Evolutionary conservation across 2,113 vertebrate genomes (phyloP), one percentile per base, ranked within the genome.

Genomic region (Anseranas semipalmata): DNA sequence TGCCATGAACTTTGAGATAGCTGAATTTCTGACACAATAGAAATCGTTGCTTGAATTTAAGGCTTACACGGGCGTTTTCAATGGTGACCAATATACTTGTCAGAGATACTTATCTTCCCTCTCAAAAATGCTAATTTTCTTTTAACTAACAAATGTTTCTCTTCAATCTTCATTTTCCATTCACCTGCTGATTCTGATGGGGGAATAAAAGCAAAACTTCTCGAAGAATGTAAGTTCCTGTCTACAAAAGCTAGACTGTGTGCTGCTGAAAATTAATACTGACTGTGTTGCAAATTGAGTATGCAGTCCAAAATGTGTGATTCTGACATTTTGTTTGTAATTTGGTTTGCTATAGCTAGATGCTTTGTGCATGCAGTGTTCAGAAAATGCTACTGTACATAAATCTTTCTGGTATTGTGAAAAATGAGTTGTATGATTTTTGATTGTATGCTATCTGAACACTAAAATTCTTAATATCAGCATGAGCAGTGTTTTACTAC

Each of bases 161-260:
- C 98, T 99, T 98, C 98, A 98, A 98, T 98, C 97, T 98, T 95
- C 98, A 93, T 98, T 98, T 98, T 96, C 97, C 97, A 95, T 97
- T 98, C 97, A 98, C 97, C 98, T 98, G 98, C 98, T 98, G 98
- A 98, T 98, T 98, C 98, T 98, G 96, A 98, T 98, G 98, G 97
- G 98, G 97, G 97, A 93, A 96, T 95, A 98, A 99, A 99, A 99
- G 98, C 98, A 97, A 99, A 99, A 99, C 98, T 99, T 98, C 99
- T 99, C 98, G 98, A 99, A 97, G 98, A 98, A 99, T 99, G 99
- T 99, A 99, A 99, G 99, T 99, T 97, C 89, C 95, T 92, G 78
- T 95, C 91, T 87, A 84, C 84, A 95, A 94, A 94, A 96, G 65
- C 48, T 95, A 89, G 87, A 91, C 73, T 93, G 82, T 77, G 91